Conservation (phyloP, 1,140 invertebrate species). For the Drosophila suzukii region DNA sequence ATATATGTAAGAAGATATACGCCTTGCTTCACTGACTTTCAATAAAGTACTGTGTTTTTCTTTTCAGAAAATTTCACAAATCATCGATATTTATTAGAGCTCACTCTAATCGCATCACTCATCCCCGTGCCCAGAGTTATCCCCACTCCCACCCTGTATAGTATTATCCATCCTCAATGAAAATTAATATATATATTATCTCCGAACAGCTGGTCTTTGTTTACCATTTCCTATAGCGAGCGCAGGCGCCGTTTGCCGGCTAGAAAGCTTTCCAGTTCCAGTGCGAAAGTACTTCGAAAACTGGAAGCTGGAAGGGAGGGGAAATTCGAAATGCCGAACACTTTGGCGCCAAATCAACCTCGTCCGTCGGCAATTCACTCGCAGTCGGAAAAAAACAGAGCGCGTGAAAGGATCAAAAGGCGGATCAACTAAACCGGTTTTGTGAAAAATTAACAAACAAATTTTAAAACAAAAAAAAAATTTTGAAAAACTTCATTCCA, state of each 20-base stretch:
- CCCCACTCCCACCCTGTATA: background rate
- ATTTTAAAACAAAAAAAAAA: background rate
- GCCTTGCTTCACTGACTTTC: slow-evolving; percentile 15
- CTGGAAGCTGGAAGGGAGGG: slow-evolving; percentile 59
- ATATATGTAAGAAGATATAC: slow-evolving; percentile 1
- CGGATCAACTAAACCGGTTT: slow-evolving; percentile 5
- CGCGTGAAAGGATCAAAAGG: slow-evolving; percentile 55
- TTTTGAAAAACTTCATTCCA: background rate
- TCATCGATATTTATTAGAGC: slow-evolving; percentile 37
- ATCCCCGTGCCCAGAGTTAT: background rate
- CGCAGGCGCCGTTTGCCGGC: slow-evolving; percentile 66
- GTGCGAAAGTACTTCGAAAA: slow-evolving; percentile 48
- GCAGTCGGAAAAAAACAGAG: slow-evolving; percentile 54
- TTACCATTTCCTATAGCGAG: slow-evolving; percentile 26
- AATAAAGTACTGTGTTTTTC: slow-evolving; percentile 5
- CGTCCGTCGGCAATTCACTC: slow-evolving; percentile 4
- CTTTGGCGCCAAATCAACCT: slow-evolving; percentile 62
- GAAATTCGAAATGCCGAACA: slow-evolving; percentile 51
- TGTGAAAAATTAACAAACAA: background rate
- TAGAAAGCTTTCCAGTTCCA: slow-evolving; percentile 55
- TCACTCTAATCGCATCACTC: slow-evolving; percentile 31
- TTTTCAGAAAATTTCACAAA: slow-evolving; percentile 18
- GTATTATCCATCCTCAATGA: slow-evolving; percentile 46
- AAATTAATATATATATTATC: slow-evolving; percentile 11
- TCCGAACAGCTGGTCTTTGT: slow-evolving; percentile 60